phyloP scores from a whole-genome alignment of 2,888 invertebrate genomes.

The Drosophila suboccidentalis region DNA sequence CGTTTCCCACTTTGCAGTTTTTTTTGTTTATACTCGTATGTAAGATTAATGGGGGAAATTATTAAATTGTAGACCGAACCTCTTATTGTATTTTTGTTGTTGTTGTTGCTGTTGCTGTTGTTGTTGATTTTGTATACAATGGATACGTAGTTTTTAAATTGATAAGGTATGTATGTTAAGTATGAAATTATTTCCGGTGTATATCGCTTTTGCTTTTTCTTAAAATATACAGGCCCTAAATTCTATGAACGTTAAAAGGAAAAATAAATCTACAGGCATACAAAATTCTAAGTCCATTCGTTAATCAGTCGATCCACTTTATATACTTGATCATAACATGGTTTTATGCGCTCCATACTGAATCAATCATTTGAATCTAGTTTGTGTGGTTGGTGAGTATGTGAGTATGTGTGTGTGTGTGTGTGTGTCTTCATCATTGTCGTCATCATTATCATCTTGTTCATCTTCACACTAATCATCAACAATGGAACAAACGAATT shows the following conservation, averaged over 20 bases:
- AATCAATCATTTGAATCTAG: slow-evolving; percentile 53
- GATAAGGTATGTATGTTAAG: slow-evolving; percentile 19
- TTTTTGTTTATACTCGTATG: background rate
- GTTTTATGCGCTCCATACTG: slow-evolving; percentile 46
- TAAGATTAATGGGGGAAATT: background rate
- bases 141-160: slow-evolving; percentile 5
- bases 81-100: background rate
- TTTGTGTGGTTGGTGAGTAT: slow-evolving; percentile 21
- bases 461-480: slow-evolving; percentile 80
- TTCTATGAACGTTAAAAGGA: slow-evolving; percentile 75
- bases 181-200: slow-evolving; percentile 22
- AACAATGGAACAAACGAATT: slow-evolving; percentile 85
- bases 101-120: background rate
- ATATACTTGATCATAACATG: slow-evolving; percentile 64
- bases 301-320: slow-evolving; percentile 78
- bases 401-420: slow-evolving; percentile 14
- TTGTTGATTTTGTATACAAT: slow-evolving; percentile 6
- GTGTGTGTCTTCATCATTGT: slow-evolving; percentile 37
- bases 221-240: slow-evolving; percentile 71
- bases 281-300: slow-evolving; percentile 83
- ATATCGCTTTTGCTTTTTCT: slow-evolving; percentile 35
- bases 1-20: background rate
- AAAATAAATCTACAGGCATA: slow-evolving; percentile 80
- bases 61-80: slow-evolving; percentile 10
- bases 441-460: slow-evolving; percentile 64